Base-by-base conservation (phyloP, 2,888 invertebrate species). In the Agrilus mali region DNA sequence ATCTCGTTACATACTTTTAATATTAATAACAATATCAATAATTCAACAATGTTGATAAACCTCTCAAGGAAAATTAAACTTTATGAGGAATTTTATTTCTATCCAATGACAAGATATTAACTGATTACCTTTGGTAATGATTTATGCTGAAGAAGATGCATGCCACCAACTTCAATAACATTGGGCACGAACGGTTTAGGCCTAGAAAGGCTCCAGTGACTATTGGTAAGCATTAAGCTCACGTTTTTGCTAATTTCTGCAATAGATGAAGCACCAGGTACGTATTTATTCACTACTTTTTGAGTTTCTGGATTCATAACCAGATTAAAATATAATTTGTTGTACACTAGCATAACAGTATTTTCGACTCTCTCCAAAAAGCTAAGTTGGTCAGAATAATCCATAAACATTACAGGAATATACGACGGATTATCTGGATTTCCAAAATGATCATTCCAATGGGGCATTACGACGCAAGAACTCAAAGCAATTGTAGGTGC, bases 151-250 rank as follows among this genome's bases (percentile, higher is more conserved):
- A 60, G 58, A 16, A 74, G 58, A 59, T 74, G 73, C 43, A 74
- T 60, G 15, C 75, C 75, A 31, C 71, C 73, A 5, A 75, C 66
- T 60, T 74, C 73, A 2, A 74, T 63, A n/a, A 71, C 55, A 16
- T 63, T 63, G 0, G 74, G 73, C 16, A 69, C 66, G 15, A 66
- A 47, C 1, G 70, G 68, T 47, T 63, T 59, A 8, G 70, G 66
- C 8, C 65, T 63, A 45, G 69, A 70, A 35, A 71, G 51, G 17
- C 60, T 61, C 47, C 65, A 57, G 51, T 72, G 68, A 2, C 67
- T 67, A 50, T 75, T 74, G n/a, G 69, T 58, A 6, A 75, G 53
- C 33, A 73, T 48, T 15, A 71, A 57, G 54, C 70, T 72, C 1
- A 66, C 60, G 45, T 72, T 70, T 37, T 60, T 61, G 1, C 63